These are phyloP conservation scores for Pterobdella sp. DNA, from an alignment of 2,888 invertebrate species.

Conservation along the genomic window DNA sequence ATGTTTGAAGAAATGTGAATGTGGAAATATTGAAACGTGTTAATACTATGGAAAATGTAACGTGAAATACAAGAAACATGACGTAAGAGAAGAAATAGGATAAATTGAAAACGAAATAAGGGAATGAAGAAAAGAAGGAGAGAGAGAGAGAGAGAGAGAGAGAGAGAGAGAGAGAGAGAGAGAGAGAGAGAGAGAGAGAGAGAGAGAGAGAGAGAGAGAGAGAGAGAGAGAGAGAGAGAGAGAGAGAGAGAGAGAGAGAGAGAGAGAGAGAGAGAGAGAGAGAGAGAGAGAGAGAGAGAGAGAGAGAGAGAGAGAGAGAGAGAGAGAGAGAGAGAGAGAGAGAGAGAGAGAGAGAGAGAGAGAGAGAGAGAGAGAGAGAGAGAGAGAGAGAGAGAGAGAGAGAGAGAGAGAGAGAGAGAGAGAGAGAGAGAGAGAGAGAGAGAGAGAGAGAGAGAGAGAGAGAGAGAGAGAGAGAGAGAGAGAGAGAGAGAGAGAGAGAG, in stretches of 20 bases:
- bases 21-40: neutral
- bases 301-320: neutral
- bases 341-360: neutral
- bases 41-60: neutral
- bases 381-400: neutral
- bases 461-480: constrained; percentile 1
- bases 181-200: neutral
- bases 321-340: neutral
- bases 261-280: neutral
- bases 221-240: neutral
- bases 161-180: neutral
- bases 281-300: neutral
- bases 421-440: constrained; percentile 12
- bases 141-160: constrained; percentile 20
- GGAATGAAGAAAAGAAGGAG: neutral
- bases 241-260: neutral
- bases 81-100: neutral
- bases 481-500: neutral
- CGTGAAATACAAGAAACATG: neutral
- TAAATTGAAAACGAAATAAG: neutral
- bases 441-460: constrained; percentile 15
- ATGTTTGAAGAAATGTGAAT: too few relatives aligned
- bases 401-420: neutral
- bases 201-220: neutral
- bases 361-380: neutral